Evolutionary conservation across 2,113 vertebrate species (phyloP), one percentile per base, ranked within the genome.

Genomic region (Lamprologus ornatipinnis): DNA sequence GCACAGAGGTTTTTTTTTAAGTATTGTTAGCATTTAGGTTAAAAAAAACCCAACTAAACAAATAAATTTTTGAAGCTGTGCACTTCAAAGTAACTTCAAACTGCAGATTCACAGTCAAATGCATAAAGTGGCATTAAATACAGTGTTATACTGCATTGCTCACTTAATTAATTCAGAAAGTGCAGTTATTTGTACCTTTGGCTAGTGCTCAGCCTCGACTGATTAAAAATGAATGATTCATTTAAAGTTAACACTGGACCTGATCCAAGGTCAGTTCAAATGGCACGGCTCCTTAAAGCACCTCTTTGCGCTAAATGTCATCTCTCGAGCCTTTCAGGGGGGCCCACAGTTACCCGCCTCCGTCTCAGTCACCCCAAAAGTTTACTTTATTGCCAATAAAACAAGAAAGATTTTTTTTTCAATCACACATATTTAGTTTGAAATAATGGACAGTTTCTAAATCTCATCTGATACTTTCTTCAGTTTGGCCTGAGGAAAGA

Each of bases 311-410:
- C 26, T 17, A 70, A 60, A 78, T 85, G 55, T 88, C 90, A 79
- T 73, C 78, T 83, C 81, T 87, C 2, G 23, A 89, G 89, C 88
- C 88, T 91, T 86, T 90, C 79, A 84, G 88, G 84, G 82, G 81
- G 85, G 68, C 89, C 82, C 81, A 83, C 31, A 89, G 92, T 87
- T 54, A 88, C 88, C 85, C 82, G 80, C 79, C 80, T 89, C 91
- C 83, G 83, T 73, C 70, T 85, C 68, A 68, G 81, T 73, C 80
- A 58, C 60, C 84, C 75, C 55, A 40, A 87, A 92, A 89, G 80
- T 90, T 51, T n/a, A 33, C 26, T 75, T 65, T 23, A 83, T 90
- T 10, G 1, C 42, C 54, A 81, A 21, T 68, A 37, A 33, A 58
- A n/a, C 14, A 45, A 78, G 86, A 80, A 85, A 78, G 2, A 37